Base-by-base conservation (phyloP, 2,113 vertebrate species). In the Capreolus pygargus region DNA sequence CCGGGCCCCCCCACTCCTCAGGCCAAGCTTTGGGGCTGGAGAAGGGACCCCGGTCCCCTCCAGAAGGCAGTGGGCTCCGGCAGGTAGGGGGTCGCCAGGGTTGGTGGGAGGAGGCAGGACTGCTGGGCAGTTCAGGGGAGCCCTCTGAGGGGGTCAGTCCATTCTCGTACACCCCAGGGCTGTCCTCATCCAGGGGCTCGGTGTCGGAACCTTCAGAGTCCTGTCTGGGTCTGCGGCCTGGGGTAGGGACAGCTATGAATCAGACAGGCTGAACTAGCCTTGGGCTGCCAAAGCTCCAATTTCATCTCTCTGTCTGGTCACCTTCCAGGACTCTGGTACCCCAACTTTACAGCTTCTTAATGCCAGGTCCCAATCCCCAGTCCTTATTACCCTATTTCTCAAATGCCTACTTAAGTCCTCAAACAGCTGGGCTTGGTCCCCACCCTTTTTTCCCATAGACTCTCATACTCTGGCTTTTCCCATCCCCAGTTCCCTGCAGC, bases 141-240 rank as follows among this genome's bases (percentile, higher is more conserved):
- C 97, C 97, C 28, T 98, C 98, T 6, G 98, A 98, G 12, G 98
- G 98, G 23, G 98, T 98, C 94, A 98, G 97, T 97, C 98, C 98
- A 5, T 98, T 98, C 89, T 98, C 98, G 0, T 98, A 98, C 27
- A 98, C 97, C 84, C 96, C 98, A 28, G 98, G 98, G 95, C 98
- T 98, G 97, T 98, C 98, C 7, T 98, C 98, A 79, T 98, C 98
- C 87, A 98, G 89, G 82, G 97, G 98, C 82, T 98, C 98, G 15
- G 98, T 98, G 96, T 98, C 98, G 1, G 98, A 98, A 94, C 98
- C 98, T 97, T 98, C 98, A 0, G 98, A 98, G 87, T 98, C 98
- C 79, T 97, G 96, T 70, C 98, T 97, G 95, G 96, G 97, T 89
- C 97, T 98, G 61, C 92, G 96, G 55, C 98, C 98, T 98, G 92